A percentile compares a stretch with the other conserved stretches of the same genome.
These are phyloP conservation scores for Penaeus vannamei DNA, from an alignment of 1,140 invertebrate genomes.

Conservation along the genomic window DNA sequence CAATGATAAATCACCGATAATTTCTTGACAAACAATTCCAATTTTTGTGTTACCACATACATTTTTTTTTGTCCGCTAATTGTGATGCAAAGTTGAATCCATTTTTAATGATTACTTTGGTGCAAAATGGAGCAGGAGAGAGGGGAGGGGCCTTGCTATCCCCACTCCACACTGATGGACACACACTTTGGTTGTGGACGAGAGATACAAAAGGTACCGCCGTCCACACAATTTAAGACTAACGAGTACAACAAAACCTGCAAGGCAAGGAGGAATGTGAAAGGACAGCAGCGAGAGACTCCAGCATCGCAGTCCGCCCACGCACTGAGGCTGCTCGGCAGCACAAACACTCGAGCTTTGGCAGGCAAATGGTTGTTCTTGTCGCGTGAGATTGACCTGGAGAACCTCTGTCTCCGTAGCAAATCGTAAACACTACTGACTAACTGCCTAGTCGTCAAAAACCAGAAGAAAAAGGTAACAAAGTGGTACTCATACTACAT, in stretches of 20 bases:
- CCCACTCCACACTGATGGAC: constrained; percentile 43
- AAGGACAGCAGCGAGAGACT: constrained; percentile 56
- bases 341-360: constrained; percentile 53
- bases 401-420: constrained; percentile 49
- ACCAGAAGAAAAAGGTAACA: constrained; percentile 61
- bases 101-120: constrained; percentile 7
- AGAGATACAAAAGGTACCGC: constrained; percentile 41
- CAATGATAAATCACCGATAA: no score
- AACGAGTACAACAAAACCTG: constrained; percentile 47
- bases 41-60: no score
- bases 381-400: constrained; percentile 47
- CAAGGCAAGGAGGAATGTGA: constrained; percentile 29
- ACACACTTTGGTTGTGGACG: constrained; percentile 32
- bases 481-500: constrained; percentile 54
- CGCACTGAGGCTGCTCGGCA: constrained; percentile 38
- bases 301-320: constrained; percentile 37
- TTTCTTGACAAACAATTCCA: no score
- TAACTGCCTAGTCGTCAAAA: constrained; percentile 51
- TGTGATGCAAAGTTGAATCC: constrained; percentile 17
- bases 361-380: constrained; percentile 56
- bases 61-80: neutral
- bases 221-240: constrained; percentile 49
- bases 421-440: constrained; percentile 57
- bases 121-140: constrained; percentile 46
- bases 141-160: constrained; percentile 40